Evolutionary conservation across 2,888 invertebrate species (phyloP), one percentile per base, ranked within the genome.

Genomic region (Sesia bembeciformis): DNA sequence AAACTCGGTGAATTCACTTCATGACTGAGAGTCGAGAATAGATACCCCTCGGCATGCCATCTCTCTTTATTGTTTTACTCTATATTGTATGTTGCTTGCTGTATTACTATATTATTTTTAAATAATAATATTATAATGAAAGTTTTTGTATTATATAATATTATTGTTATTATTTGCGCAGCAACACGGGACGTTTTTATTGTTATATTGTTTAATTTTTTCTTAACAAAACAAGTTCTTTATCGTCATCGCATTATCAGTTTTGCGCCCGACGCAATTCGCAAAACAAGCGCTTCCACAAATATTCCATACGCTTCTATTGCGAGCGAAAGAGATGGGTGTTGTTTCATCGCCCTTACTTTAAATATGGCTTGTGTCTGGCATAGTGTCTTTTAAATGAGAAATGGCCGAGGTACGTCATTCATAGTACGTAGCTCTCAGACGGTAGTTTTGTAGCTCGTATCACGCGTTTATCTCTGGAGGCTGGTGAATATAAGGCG

Each of bases 341-440:
- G 66, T 67, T 60, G 71, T 72, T 86, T 79, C 66, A 61, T 61
- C 72, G 78, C 75, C 76, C 75, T 73, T 76, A 75, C 80, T 78
- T 72, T 53, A 54, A 75, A 64, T 63, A 66, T 68, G 61, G 71
- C 75, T 76, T 65, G 66, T 72, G 84, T 86, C 85, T 85, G 73
- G 74, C 77, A 65, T 64, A 71, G 81, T 71, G 78, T 81, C 78
- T 84, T 84, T 77, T 70, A 64, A 76, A 72, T 73, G 81, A 75
- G 78, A 76, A 50, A 76, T 72, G 70, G 65, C 65, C 68, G 56
- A 65, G 64, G 74, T 76, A 86, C 89, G 90, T 88, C 83, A 82
- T 80, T 90, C 83, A 87, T 85, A 84, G 90, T 90, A 90, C 90
- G 90, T 90, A 90, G 90, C 90, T 90, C 83, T 85, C 78, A 81